Percentiles rank a stretch among this genome's conserved stretches.
phyloP scores from a whole-genome alignment of 2,797 vertebrate genomes.

The Mus caroli region DNA sequence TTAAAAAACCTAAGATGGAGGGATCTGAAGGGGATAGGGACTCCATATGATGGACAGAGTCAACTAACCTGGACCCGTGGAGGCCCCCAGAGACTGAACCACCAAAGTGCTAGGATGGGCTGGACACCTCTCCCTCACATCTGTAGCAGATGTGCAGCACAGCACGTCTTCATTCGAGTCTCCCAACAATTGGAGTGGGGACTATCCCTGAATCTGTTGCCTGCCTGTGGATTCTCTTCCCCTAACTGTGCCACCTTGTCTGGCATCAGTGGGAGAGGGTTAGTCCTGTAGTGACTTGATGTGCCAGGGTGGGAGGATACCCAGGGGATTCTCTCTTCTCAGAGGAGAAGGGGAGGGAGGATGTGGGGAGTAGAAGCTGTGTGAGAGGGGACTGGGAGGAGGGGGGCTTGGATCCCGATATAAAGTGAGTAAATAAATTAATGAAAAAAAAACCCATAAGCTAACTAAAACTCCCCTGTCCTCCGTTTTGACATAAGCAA shows the following conservation, averaged over 20 bases:
- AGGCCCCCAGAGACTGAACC: neutral
- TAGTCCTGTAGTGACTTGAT: neutral
- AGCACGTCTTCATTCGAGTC: neutral
- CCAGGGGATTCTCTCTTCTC: neutral
- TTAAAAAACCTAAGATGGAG: neutral
- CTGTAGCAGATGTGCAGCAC: neutral
- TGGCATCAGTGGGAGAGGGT: neutral
- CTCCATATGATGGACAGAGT: neutral
- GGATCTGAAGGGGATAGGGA: neutral
- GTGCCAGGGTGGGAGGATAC: neutral
- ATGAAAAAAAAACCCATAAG: constrained; percentile 43
- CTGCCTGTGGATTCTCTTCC: neutral
- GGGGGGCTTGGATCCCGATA: neutral
- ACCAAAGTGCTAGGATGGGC: neutral
- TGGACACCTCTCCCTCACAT: neutral
- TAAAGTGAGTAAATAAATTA: neutral
- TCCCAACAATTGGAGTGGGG: neutral
- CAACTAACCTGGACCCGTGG: neutral
- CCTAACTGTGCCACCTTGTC: neutral
- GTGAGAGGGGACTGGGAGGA: neutral
- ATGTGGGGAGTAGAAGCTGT: neutral
- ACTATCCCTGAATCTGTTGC: neutral
- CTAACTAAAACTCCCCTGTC: constrained; percentile 26
- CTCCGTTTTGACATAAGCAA: constrained; percentile 66
- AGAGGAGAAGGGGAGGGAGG: neutral